Conservation (phyloP, 2,797 vertebrate species). For the Myotis vivesi region DNA sequence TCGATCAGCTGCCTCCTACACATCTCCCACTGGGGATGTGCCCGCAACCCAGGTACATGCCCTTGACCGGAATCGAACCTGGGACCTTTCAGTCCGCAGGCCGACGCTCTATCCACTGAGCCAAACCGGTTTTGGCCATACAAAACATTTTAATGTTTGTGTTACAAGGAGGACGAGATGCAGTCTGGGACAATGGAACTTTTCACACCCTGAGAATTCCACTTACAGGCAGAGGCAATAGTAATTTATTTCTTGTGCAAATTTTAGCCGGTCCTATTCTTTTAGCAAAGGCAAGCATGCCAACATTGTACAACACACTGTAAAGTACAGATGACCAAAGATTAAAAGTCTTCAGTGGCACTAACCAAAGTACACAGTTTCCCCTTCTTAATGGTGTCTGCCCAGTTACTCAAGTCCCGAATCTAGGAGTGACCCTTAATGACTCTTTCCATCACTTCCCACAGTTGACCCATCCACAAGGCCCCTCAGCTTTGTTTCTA, state of each 20-base stretch:
- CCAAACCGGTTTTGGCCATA: no score
- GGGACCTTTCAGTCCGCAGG: no score
- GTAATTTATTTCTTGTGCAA: not conserved
- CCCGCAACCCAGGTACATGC: no score
- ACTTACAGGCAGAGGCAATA: not conserved
- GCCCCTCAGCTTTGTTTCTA: not conserved
- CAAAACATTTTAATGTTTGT: constrained; percentile 32
- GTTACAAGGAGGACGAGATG: not conserved
- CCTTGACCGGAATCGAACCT: no score
- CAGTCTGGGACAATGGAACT: not conserved
- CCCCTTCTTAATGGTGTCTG: not conserved
- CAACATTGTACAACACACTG: not conserved
- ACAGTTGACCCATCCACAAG: not conserved
- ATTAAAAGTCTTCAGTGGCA: not conserved
- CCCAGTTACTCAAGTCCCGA: not conserved
- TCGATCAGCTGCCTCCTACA: no score
- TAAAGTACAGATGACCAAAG: not conserved
- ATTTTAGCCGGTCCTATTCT: not conserved
- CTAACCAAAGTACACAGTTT: not conserved
- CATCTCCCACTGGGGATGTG: no score
- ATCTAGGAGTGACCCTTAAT: not conserved
- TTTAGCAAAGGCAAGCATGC: not conserved
- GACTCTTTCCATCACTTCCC: not conserved
- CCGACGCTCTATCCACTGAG: no score
- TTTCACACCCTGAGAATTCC: constrained; percentile 1